A percentile compares a stretch with the other conserved stretches of the same genome.
Evolutionary conservation across 2,797 vertebrate genomes (phyloP).

Genomic region (Erpetoichthys calabaricus): DNA sequence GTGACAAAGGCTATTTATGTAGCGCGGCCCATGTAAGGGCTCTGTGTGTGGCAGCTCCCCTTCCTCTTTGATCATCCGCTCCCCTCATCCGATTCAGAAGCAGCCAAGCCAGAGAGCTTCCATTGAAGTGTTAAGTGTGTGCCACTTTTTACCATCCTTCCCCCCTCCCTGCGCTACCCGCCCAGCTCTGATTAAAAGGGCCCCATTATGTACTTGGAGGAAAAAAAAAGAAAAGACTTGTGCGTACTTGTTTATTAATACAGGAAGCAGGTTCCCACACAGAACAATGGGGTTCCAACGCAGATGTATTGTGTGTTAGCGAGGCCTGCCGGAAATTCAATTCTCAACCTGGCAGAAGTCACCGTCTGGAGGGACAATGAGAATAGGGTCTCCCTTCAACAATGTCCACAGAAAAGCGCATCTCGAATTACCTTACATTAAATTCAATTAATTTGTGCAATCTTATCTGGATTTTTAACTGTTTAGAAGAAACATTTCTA

Average conservation of each 20-base stretch:
- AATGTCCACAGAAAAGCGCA: slow-evolving; percentile 23
- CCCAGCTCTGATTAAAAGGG: slow-evolving; percentile 43
- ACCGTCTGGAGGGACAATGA: slow-evolving; percentile 41
- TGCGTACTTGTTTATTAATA: slow-evolving; percentile 64
- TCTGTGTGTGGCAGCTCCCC: slow-evolving; percentile 69
- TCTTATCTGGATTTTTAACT: too few relatives aligned
- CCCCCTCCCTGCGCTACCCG: slow-evolving; percentile 23
- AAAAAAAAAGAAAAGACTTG: slow-evolving; percentile 38
- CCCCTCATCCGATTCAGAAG: slow-evolving; percentile 73
- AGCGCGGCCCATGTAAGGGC: slow-evolving; percentile 57
- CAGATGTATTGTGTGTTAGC: slow-evolving; percentile 43
- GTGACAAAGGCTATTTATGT: slow-evolving; percentile 57
- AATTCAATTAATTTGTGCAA: background rate
- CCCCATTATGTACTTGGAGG: slow-evolving; percentile 55
- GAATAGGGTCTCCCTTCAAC: slow-evolving; percentile 20
- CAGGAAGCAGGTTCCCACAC: slow-evolving; percentile 76
- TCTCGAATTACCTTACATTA: background rate
- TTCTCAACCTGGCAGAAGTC: slow-evolving; percentile 60
- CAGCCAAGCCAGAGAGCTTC: slow-evolving; percentile 61
- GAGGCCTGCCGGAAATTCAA: slow-evolving; percentile 51
- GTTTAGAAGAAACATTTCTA: too few relatives aligned
- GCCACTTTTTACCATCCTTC: slow-evolving; percentile 46
- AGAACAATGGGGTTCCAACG: slow-evolving; percentile 58
- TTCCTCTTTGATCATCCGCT: slow-evolving; percentile 76
- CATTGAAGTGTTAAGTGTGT: slow-evolving; percentile 83